These are phyloP conservation scores for Diaperis boleti DNA, from an alignment of 2,888 invertebrate genomes.

Conservation along the genomic window DNA sequence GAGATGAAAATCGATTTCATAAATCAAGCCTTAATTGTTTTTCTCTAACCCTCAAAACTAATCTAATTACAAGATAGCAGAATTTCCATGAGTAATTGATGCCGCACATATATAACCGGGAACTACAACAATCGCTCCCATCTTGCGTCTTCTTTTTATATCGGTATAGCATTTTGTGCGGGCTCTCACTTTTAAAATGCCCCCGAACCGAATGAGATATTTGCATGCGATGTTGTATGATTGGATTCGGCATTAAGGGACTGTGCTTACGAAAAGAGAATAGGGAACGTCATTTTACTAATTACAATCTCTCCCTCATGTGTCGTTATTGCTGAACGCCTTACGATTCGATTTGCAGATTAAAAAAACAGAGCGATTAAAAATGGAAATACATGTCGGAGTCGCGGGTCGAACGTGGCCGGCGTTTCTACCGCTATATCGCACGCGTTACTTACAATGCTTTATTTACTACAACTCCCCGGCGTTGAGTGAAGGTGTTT, in stretches of 20 bases:
- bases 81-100: no score
- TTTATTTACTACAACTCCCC: no score
- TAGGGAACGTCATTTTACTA: constrained; percentile 57
- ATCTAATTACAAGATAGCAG: constrained; percentile 16
- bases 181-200: constrained; percentile 12
- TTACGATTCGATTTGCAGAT: constrained; percentile 56
- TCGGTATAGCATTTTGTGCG: no score
- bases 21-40: constrained; percentile 26
- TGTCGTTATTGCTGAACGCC: constrained; percentile 54
- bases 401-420: no score
- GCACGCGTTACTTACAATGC: no score
- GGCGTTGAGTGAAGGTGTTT: no score
- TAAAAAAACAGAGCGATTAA: no score
- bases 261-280: constrained; percentile 51
- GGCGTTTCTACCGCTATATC: no score
- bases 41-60: constrained; percentile 14
- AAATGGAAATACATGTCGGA: no score
- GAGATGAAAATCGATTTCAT: constrained; percentile 5
- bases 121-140: constrained; percentile 4
- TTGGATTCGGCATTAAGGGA: constrained; percentile 55
- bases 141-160: constrained; percentile 14
- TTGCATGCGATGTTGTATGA: constrained; percentile 50
- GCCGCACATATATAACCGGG: constrained; percentile 3
- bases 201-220: constrained; percentile 39
- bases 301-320: constrained; percentile 59